Base-by-base conservation (phyloP, 2,888 invertebrate genomes). In the Scaptodrosophila latifasciaeformis region DNA sequence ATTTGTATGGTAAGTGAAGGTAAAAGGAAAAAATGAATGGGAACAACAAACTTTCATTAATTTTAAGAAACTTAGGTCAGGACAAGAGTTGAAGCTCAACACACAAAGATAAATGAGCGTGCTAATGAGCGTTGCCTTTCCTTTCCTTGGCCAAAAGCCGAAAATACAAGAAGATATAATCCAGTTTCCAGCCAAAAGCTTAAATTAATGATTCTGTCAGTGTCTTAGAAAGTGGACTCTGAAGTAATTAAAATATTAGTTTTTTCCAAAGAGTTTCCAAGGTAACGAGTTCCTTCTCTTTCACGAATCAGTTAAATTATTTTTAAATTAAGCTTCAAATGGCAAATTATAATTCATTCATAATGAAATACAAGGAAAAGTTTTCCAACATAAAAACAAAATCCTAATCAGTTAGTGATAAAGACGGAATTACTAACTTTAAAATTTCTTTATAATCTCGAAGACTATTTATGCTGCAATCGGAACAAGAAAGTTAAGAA, bases 31-130 rank as follows among this genome's bases (percentile, higher is more conserved):
- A 42, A 7, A n/a, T n/a, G n/a, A n/a, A n/a, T n/a, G n/a, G 29
- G 49, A 42, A 42, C 48, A 52, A 52, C 57, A 62, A 62, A 62
- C 50, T 59, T 51, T 68, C 76, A 71, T 78, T 79, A 71, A 76
- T 76, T 61, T 69, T 59, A 54, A 57, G 57, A 55, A 71, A 75
- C 54, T 62, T 65, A 47, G 63, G 61, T 57, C 59, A 62, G 56
- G 51, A 49, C 55, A 34, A 34, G 30, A 27, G 46, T 7, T 19
- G 27, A 46, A 54, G 45, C 57, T 43, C 45, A 45, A 7, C 24
- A 29, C 55, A 18, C 44, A 31, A 54, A 75, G 72, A 78, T 65
- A 72, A 78, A 69, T 71, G 69, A 63, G 60, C 49, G 54, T 55
- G 47, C 72, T 75, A 75, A 72, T 71, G 72, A 68, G 51, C 47